Base-by-base conservation (phyloP, 2,888 invertebrate genomes). In the Platycnemis pennipes region DNA sequence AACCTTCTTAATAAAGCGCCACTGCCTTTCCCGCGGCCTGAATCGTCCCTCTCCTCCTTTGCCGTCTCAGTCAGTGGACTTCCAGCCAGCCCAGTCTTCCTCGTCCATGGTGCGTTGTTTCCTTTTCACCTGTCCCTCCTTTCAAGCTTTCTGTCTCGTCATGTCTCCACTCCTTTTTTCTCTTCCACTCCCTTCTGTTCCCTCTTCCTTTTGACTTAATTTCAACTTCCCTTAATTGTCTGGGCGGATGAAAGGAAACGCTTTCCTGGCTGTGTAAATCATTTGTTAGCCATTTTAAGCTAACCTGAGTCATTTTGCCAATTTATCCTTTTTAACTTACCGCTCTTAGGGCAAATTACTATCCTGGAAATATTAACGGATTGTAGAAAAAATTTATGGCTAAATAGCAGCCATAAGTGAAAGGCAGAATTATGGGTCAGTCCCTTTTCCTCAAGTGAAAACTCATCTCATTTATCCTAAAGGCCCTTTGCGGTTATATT, bases 191-290 rank as follows among this genome's bases (percentile, higher is more conserved):
- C 37, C 37, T 77, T 37, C 11, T 0, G 1, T 37, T 16, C 37
- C 77, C 37, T 77, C 37, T 77, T 16, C 0, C 63, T 63, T 77
- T 26, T 77, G 77, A 31, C 77, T 77, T 77, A 37, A 37, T 77
- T 77, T 37, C 37, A 77, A 77, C 77, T 77, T 77, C 77, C 49
- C 77, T 77, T 77, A 77, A 77, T 77, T 77, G 77, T 77, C 77
- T 37, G 77, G 77, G 37, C 31, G 77, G 11, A 37, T 77, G 77
- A 77, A 77, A 37, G 77, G 13, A 37, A 37, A 77, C 31, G 77
- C 77, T 77, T 77, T 77, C 77, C 13, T 77, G 77, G 77, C 37
- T 37, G 37, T 77, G 77, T 77, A 77, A 77, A 77, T 31, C 77
- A 37, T 77, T 77, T 77, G 77, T 37, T 37, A 16, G 77, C 77